Conservation (phyloP, 1,140 invertebrate genomes). For the Lepidurus apus region DNA sequence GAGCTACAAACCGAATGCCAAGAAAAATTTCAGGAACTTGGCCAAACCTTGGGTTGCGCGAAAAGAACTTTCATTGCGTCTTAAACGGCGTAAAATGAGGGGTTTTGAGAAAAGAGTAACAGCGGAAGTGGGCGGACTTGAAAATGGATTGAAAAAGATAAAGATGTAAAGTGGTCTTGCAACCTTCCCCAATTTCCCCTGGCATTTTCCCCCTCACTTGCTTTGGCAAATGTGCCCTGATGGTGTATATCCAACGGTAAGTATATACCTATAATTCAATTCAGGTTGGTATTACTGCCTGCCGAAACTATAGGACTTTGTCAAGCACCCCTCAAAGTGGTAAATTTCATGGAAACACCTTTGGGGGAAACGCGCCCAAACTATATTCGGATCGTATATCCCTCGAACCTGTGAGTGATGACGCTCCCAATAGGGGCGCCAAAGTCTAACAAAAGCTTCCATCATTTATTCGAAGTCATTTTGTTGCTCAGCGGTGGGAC, state of each 20-base stretch:
- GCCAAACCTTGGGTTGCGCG: neutral
- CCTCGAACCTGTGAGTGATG: conserved; percentile 13
- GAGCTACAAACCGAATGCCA: neutral
- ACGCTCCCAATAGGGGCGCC: conserved; percentile 7
- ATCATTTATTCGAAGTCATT: conserved; percentile 19
- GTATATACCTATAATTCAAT: no score
- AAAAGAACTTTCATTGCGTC: conserved; percentile 1
- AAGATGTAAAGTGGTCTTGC: no score
- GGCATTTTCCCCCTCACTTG: no score
- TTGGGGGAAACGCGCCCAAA: neutral
- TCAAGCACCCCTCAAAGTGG: neutral
- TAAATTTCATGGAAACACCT: neutral
- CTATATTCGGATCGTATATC: neutral
- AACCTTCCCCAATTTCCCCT: no score
- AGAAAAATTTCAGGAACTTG: conserved; percentile 8
- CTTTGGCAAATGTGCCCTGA: no score
- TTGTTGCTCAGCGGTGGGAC: conserved; percentile 15
- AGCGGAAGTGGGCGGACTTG: no score
- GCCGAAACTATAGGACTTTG: no score
- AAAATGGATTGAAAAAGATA: no score
- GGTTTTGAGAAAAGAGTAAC: neutral
- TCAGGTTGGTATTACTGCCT: no score
- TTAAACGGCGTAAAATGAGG: neutral
- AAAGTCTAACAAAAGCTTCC: conserved; percentile 10
- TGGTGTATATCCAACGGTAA: no score